Percentiles rank a stretch among this genome's conserved stretches.
These are phyloP conservation scores for Leucoraja erinaceus DNA, from an alignment of 2,113 vertebrate genomes.

Conservation along the genomic window DNA sequence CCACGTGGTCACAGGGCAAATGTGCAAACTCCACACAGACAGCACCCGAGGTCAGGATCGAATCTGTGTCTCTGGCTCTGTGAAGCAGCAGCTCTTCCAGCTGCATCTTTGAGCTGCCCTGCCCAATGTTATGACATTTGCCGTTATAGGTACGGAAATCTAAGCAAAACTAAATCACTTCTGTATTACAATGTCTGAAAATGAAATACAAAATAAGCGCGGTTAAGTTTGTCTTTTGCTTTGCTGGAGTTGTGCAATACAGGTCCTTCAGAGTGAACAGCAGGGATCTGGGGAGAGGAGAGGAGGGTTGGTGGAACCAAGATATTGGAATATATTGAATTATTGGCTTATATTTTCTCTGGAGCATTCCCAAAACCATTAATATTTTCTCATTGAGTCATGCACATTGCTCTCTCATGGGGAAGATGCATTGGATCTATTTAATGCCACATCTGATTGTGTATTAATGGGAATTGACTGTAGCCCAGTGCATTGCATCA, in stretches of 20 bases:
- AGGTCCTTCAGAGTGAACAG: too few relatives aligned
- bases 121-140: neutral
- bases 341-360: neutral
- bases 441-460: neutral
- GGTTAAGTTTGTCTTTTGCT: neutral
- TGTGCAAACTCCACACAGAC: too few relatives aligned
- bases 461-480: too few relatives aligned
- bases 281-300: too few relatives aligned
- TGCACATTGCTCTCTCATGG: neutral
- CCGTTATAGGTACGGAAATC: neutral
- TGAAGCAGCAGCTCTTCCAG: too few relatives aligned
- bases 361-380: neutral
- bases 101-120: too few relatives aligned
- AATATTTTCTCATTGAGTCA: neutral
- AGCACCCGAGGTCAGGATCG: too few relatives aligned
- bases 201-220: neutral
- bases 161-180: neutral
- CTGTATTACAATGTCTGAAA: neutral
- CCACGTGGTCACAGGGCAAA: too few relatives aligned
- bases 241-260: neutral
- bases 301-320: too few relatives aligned
- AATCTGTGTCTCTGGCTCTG: too few relatives aligned
- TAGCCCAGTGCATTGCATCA: too few relatives aligned
- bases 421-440: neutral
- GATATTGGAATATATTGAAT: neutral